Percentiles rank a stretch among this genome's conserved stretches.
These are phyloP conservation scores for Bubo blakistoni DNA, from an alignment of 2,113 vertebrate species.

Conservation along the genomic window DNA sequence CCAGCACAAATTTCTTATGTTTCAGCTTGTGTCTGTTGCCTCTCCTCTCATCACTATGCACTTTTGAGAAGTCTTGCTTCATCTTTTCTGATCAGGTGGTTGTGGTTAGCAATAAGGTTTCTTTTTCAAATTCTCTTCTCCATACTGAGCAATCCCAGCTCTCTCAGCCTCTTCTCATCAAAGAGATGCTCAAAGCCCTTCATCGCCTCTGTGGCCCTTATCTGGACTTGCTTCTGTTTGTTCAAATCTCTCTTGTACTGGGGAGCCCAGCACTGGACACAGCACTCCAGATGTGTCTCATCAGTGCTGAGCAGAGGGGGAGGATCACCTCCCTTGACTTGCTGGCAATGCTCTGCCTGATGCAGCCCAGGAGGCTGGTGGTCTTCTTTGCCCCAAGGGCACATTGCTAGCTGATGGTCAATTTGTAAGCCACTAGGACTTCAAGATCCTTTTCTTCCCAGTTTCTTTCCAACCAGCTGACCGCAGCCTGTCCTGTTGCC, in stretches of 20 bases:
- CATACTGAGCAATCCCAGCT: neutral
- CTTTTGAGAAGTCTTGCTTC: neutral
- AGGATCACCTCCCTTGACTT: neutral
- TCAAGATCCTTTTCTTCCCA: neutral
- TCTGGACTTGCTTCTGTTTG: neutral
- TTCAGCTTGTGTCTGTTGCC: neutral
- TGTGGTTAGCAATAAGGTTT: neutral
- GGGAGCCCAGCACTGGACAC: neutral
- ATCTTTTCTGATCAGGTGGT: neutral
- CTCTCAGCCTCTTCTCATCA: neutral
- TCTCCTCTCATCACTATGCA: neutral
- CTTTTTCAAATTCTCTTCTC: neutral
- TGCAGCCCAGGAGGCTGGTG: neutral
- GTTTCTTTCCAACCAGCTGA: neutral
- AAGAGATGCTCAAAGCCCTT: neutral
- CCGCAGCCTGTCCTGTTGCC: neutral
- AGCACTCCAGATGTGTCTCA: neutral
- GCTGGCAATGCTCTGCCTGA: neutral
- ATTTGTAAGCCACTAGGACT: neutral
- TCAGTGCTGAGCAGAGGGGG: neutral
- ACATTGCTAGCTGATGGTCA: neutral
- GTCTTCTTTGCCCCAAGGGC: neutral
- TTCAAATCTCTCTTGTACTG: neutral
- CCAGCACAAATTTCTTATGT: neutral
- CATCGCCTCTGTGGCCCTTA: neutral